A percentile compares a stretch with the other conserved stretches of the same genome.
phyloP scores from a whole-genome alignment of 2,888 invertebrate genomes.

The Holacanthella duospinosa region DNA sequence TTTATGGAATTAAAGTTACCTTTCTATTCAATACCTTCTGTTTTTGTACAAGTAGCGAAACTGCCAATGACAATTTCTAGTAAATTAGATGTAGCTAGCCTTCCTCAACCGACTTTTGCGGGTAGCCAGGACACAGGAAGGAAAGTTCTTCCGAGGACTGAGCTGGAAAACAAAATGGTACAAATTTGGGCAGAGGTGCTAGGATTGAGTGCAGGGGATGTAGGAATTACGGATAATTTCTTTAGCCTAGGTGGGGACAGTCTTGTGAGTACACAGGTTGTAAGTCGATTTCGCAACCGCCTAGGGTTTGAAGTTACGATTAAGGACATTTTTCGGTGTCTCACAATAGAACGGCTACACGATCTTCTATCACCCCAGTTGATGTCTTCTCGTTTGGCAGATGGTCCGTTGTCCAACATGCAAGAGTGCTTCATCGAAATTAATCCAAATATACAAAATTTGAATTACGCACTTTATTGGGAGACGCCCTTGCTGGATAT shows the following conservation, averaged over 20 bases:
- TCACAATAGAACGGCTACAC: constrained; percentile 1
- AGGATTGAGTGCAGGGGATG: background rate
- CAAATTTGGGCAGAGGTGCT: constrained; percentile 10
- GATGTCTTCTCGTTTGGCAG: too few relatives aligned
- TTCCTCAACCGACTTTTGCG: background rate
- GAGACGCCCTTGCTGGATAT: too few relatives aligned
- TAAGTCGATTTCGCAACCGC: constrained; percentile 1
- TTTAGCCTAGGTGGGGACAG: constrained; percentile 15
- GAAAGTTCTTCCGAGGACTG: constrained; percentile 3
- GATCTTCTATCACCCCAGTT: too few relatives aligned
- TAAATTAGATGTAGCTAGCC: constrained; percentile 2
- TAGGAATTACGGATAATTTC: background rate
- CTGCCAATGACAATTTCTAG: constrained; percentile 7
- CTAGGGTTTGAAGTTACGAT: background rate
- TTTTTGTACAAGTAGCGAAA: background rate
- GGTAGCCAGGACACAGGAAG: background rate
- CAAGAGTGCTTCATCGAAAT: too few relatives aligned
- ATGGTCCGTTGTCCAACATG: too few relatives aligned
- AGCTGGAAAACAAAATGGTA: constrained; percentile 1
- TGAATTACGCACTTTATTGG: too few relatives aligned
- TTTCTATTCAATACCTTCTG: constrained; percentile 11
- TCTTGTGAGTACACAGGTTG: constrained; percentile 5
- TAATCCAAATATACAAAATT: too few relatives aligned
- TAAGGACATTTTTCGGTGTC: constrained; percentile 1
- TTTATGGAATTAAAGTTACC: constrained; percentile 6